Evolutionary conservation across 2,113 vertebrate species (phyloP).

Genomic region (Cnemophilus loriae): DNA sequence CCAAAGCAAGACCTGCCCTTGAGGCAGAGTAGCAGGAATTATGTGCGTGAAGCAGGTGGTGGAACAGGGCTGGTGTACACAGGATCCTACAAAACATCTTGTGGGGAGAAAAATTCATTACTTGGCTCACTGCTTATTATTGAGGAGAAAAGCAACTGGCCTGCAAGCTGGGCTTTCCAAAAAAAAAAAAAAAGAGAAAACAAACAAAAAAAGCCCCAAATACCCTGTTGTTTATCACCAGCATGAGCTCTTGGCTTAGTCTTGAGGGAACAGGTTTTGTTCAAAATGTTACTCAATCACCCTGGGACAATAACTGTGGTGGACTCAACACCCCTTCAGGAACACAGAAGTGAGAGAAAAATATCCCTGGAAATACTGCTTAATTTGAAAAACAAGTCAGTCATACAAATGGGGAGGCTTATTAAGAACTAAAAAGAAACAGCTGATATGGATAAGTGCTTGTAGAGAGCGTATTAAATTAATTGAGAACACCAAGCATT

Average conservation of each 20-base stretch:
- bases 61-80: not conserved
- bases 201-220: too few species aligned
- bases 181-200: too few species aligned
- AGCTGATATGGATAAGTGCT: not conserved
- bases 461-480: not conserved
- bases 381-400: not conserved
- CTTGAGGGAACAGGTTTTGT: rapidly evolving
- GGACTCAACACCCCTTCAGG: not conserved
- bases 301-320: not conserved
- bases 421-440: not conserved
- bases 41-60: rapidly evolving
- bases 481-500: not conserved
- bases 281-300: not conserved
- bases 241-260: not conserved
- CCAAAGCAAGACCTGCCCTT: not conserved
- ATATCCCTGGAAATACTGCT: not conserved
- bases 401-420: not conserved
- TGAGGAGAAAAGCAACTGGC: not conserved
- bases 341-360: not conserved
- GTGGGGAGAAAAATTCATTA: not conserved
- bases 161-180: not conserved
- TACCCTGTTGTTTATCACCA: not conserved
- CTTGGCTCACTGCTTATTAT: not conserved
- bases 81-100: not conserved
- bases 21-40: not conserved